These are phyloP conservation scores for Alectura lathami DNA, from an alignment of 2,113 vertebrate genomes.

Conservation along the genomic window DNA sequence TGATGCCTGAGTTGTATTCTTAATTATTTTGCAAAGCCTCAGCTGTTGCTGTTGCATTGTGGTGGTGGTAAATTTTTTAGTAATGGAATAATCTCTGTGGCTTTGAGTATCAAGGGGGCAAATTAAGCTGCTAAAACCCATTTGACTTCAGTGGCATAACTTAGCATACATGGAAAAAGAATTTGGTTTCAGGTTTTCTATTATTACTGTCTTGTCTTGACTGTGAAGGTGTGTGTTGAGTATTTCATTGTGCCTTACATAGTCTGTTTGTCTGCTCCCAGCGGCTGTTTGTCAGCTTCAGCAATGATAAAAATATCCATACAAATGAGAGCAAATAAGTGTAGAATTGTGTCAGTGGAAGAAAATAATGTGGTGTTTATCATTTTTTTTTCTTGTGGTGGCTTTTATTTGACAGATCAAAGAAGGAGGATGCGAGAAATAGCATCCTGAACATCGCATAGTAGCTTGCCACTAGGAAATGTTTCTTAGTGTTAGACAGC, in stretches of 20 bases:
- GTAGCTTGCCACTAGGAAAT: background rate
- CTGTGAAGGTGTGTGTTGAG: background rate
- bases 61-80: background rate
- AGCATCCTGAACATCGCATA: background rate
- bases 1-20: background rate
- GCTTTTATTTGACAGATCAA: slow-evolving; percentile 31
- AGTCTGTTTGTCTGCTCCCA: background rate
- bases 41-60: background rate
- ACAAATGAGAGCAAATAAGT: background rate
- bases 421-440: background rate
- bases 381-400: background rate
- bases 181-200: background rate
- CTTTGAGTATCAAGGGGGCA: background rate
- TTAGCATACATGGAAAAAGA: background rate
- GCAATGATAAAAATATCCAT: background rate
- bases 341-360: background rate
- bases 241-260: background rate
- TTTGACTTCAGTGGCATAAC: background rate
- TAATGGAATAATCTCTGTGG: background rate
- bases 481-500: background rate
- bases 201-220: background rate
- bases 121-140: background rate
- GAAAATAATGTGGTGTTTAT: background rate
- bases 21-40: background rate
- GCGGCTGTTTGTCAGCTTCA: background rate